Evolutionary conservation across 2,113 vertebrate genomes (phyloP).

Genomic region (Ictidomys tridecemlineatus): DNA sequence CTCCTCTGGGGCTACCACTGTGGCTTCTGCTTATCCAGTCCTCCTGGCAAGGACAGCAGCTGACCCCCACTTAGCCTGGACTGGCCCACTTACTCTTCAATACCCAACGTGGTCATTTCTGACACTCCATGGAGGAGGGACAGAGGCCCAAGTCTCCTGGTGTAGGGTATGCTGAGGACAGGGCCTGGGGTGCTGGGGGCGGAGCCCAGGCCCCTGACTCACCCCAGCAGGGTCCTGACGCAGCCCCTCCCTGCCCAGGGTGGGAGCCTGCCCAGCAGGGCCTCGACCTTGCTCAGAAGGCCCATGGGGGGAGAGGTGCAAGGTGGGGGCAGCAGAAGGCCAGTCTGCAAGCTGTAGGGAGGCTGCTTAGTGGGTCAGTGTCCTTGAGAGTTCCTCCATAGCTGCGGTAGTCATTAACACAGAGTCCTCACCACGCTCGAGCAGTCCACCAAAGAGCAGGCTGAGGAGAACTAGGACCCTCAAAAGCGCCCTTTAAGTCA

Average conservation of each 20-base stretch:
- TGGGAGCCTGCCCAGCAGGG: neutral
- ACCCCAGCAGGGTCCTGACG: neutral
- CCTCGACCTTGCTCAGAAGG: neutral
- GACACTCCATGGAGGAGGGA: neutral
- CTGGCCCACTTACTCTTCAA: no score
- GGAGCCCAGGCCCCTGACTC: neutral
- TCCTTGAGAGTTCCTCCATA: conserved; percentile 96
- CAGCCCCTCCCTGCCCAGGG: neutral
- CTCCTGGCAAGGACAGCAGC: neutral
- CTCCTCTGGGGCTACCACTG: no score
- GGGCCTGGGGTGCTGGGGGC: no score
- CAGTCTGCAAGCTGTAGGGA: conserved; percentile 92
- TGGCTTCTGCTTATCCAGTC: neutral
- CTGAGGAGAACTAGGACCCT: conserved; percentile 93
- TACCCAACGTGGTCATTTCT: fast-evolving
- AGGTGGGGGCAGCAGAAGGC: conserved; percentile 68
- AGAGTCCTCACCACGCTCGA: conserved; percentile 93
- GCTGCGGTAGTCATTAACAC: conserved; percentile 95
- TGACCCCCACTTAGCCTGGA: neutral
- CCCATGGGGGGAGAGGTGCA: neutral
- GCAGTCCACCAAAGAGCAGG: conserved; percentile 93
- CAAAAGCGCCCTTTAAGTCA: conserved; percentile 96
- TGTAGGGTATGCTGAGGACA: neutral
- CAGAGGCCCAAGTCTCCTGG: neutral
- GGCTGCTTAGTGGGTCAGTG: conserved; percentile 94